phyloP scores from a whole-genome alignment of 2,113 vertebrate genomes.

The Callocephalon fimbriatum region DNA sequence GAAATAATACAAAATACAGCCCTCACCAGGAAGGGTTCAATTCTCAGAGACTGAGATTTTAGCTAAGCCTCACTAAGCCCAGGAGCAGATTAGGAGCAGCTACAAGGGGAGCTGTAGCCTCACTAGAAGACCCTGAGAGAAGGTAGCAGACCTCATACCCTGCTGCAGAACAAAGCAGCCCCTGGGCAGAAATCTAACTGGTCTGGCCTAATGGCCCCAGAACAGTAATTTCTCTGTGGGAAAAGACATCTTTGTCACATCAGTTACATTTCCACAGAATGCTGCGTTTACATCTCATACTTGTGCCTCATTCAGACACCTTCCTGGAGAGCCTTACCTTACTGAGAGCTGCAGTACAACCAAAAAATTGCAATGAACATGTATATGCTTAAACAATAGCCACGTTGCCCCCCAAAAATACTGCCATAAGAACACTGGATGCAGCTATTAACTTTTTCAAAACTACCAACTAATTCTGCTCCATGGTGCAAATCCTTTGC shows the following conservation, averaged over 20 bases:
- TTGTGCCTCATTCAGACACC: not conserved
- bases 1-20: not conserved
- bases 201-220: not conserved
- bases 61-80: not conserved
- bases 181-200: not conserved
- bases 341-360: not conserved
- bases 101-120: rapidly evolving
- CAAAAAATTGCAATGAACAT: not conserved
- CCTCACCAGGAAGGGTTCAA: not conserved
- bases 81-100: not conserved
- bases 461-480: not conserved
- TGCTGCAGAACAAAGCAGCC: not conserved
- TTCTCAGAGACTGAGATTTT: not conserved
- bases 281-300: not conserved
- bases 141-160: not conserved
- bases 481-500: not conserved
- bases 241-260: not conserved
- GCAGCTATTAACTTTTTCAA: not conserved
- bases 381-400: not conserved
- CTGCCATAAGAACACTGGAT: not conserved
- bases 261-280: not conserved
- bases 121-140: not conserved
- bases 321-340: not conserved
- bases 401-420: not conserved
- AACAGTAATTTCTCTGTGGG: not conserved